Conservation (phyloP, 2,113 vertebrate genomes). For the Vulpes ferrilata region DNA sequence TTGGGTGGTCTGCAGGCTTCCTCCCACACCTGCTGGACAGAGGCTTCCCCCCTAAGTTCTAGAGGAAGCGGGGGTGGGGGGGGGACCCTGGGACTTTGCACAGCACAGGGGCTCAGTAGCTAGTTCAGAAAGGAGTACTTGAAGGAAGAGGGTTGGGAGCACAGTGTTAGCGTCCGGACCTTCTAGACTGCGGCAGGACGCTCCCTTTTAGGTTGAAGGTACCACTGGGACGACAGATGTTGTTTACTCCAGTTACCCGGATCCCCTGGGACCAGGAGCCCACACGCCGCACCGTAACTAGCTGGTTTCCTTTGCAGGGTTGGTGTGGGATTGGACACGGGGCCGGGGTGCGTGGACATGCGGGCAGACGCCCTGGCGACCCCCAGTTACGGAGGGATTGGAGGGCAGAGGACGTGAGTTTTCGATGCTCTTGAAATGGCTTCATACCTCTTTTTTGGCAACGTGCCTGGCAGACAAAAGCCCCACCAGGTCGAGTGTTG, state of each 20-base stretch:
- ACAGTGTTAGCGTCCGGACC: not conserved
- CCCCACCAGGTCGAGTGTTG: not conserved
- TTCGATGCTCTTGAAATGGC: not conserved
- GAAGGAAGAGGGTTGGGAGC: not conserved
- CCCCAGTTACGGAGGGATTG: not conserved
- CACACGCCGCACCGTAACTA: not conserved
- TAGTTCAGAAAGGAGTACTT: not conserved
- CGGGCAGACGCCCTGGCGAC: not conserved
- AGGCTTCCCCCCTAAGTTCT: not conserved
- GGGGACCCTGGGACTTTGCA: too few species aligned
- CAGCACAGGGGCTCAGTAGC: not conserved
- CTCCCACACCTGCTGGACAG: not conserved
- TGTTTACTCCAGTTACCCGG: not conserved
- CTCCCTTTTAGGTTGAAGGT: not conserved
- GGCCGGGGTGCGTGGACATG: not conserved
- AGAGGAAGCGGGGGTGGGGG: too few species aligned
- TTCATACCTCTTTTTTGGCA: not conserved
- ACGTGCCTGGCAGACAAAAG: conserved; percentile 13
- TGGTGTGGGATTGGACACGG: not conserved
- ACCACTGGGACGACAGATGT: not conserved
- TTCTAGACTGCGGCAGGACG: not conserved
- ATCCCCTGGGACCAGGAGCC: not conserved
- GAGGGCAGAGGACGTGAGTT: not conserved
- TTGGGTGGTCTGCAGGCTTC: not conserved
- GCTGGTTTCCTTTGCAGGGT: not conserved